Conservation (phyloP, 2,113 vertebrate genomes). For the Phylloscopus trochiloides region DNA sequence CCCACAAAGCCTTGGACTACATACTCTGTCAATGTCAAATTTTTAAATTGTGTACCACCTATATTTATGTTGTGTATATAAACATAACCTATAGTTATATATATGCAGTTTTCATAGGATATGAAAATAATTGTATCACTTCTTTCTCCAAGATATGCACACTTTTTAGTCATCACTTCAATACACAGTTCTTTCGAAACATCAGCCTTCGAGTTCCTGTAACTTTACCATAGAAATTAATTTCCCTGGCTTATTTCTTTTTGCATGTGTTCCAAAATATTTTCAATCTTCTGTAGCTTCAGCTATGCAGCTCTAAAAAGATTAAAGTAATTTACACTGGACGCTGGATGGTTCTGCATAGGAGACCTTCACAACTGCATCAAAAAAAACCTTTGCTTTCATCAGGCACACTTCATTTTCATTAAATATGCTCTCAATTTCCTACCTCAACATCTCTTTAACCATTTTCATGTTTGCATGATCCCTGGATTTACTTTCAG, state of each 20-base stretch:
- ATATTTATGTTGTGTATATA: neutral
- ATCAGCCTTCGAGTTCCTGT: neutral
- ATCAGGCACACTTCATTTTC: neutral
- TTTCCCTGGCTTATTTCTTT: neutral
- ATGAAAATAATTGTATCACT: neutral
- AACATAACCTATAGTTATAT: neutral
- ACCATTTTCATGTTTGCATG: neutral
- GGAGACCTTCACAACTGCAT: neutral
- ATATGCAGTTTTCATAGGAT: neutral
- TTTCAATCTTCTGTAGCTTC: neutral
- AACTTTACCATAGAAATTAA: neutral
- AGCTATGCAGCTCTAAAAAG: neutral
- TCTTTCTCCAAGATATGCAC: neutral
- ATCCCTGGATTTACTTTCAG: neutral
- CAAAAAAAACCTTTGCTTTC: neutral
- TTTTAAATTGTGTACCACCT: neutral
- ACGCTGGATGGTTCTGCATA: neutral
- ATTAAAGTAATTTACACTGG: neutral
- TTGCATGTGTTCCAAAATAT: neutral
- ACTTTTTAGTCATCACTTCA: neutral
- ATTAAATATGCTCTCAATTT: neutral
- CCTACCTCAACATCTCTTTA: neutral
- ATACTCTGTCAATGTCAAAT: neutral
- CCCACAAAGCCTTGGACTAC: neutral
- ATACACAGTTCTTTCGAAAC: neutral